Evolutionary conservation across 2,797 vertebrate species (phyloP), one percentile per base, ranked within the genome.

Genomic region (Melanotaenia maccullochi): DNA sequence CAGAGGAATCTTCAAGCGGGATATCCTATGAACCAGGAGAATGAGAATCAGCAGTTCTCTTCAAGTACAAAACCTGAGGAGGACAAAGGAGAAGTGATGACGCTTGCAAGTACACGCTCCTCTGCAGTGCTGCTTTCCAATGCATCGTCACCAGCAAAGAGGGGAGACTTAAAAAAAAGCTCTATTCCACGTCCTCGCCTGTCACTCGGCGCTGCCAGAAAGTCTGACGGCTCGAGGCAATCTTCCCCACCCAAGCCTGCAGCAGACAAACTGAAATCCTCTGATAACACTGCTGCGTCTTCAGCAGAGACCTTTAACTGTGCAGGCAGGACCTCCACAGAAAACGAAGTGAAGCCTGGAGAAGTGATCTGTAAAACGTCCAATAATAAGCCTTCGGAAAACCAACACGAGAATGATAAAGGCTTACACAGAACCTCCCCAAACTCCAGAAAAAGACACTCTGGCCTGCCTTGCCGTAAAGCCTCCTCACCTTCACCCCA

Each of bases 151-250:
- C 32, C 75, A 38, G 52, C 56, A 33, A 80, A 71, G 52, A 86
- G 57, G n/a, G 30, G 30, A 0, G 76, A 87, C 28, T 44, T 68
- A 20, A 89, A 79, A 60, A 90, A 80, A 69, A 93, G 87, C 73
- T 76, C 81, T 2, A 84, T 91, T 71, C 89, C 90, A 70, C 81
- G 65, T 25, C 87, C 79, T 1, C 3, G 9, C 57, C 18, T 72
- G 0, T 78, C 82, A 42, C 44, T 81, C 14, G 74, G 74, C 54
- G 76, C 84, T 54, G 32, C 78, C 18, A 86, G 85, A 59, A 85
- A 68, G 47, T 89, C 83, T 44, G 67, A 77, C 55, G 85, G 77
- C 49, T 73, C 87, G 9, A 85, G 79, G 13, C 85, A 78, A 30
- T 60, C 83, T 8, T 79, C 82, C 32, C 14, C 73, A 22, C 7